Conservation (phyloP, 2,797 vertebrate species). For the Mus spretus region DNA sequence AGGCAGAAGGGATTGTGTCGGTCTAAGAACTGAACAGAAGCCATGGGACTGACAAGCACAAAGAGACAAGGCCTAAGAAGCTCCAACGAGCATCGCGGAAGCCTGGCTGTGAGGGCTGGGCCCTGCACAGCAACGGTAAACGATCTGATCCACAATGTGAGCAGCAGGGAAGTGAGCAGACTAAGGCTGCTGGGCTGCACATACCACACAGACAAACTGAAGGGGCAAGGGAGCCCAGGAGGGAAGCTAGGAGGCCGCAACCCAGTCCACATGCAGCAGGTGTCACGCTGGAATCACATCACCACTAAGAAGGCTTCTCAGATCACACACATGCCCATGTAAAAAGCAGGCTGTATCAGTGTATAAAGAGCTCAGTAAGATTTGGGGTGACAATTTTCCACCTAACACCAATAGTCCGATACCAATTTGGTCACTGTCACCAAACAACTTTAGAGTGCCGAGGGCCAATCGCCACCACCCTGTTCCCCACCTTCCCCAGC, state of each 20-base stretch:
- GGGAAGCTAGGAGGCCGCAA: not conserved
- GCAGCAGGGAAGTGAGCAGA: not conserved
- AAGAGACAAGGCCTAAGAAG: not conserved
- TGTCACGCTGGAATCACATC: not conserved
- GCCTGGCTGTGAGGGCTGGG: not conserved
- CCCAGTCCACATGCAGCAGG: too few species aligned
- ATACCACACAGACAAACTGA: not conserved
- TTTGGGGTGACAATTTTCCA: slow-evolving; percentile 9
- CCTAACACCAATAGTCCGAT: not conserved
- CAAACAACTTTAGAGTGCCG: not conserved
- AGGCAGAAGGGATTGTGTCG: not conserved
- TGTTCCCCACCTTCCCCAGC: too few species aligned
- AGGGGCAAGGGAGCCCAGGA: not conserved
- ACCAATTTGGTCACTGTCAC: not conserved
- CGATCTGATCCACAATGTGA: not conserved
- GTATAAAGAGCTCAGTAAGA: not conserved
- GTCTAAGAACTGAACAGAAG: not conserved
- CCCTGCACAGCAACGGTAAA: not conserved
- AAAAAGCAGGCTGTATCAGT: not conserved
- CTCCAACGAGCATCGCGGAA: not conserved
- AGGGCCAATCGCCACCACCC: not conserved
- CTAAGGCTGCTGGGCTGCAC: too few species aligned
- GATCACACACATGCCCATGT: not conserved
- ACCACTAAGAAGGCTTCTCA: not conserved
- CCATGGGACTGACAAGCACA: not conserved